phyloP scores from a whole-genome alignment of 2,113 vertebrate species.

The Anguilla japonica region DNA sequence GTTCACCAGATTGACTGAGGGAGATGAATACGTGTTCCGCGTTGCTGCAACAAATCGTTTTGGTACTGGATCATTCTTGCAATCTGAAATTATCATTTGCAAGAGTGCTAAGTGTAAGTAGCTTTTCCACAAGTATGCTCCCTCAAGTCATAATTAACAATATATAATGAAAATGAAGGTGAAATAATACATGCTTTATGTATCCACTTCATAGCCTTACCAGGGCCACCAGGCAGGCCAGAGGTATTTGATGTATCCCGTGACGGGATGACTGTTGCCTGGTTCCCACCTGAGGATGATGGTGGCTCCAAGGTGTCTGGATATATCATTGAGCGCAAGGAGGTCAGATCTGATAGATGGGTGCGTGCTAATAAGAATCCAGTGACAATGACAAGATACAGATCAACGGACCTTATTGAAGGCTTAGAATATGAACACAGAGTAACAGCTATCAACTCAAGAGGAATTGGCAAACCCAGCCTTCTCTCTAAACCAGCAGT shows the following conservation, averaged over 20 bases:
- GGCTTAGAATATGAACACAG: slow-evolving; percentile 97
- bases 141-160: neutral
- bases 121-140: neutral
- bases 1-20: slow-evolving; percentile 87
- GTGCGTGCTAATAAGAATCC: slow-evolving; percentile 93
- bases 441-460: slow-evolving; percentile 87
- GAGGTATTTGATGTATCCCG: slow-evolving; percentile 88
- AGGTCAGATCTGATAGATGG: slow-evolving; percentile 94
- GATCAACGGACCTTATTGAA: slow-evolving; percentile 92
- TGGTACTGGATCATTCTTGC: slow-evolving; percentile 91
- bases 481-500: slow-evolving; percentile 86
- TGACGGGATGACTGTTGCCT: slow-evolving; percentile 96
- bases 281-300: slow-evolving; percentile 92
- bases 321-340: slow-evolving; percentile 96
- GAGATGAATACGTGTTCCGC: slow-evolving; percentile 94
- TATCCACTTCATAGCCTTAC: slow-evolving; percentile 70
- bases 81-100: slow-evolving; percentile 89
- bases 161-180: neutral
- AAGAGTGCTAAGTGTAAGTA: slow-evolving; percentile 89
- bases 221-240: slow-evolving; percentile 89
- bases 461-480: slow-evolving; percentile 91
- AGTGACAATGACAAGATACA: slow-evolving; percentile 96
- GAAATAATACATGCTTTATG: slow-evolving; percentile 6
- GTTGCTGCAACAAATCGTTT: slow-evolving; percentile 92
- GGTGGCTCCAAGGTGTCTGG: slow-evolving; percentile 91